Evolutionary conservation across 2,113 vertebrate genomes (phyloP), one percentile per base, ranked within the genome.

Genomic region (Promerops cafer): DNA sequence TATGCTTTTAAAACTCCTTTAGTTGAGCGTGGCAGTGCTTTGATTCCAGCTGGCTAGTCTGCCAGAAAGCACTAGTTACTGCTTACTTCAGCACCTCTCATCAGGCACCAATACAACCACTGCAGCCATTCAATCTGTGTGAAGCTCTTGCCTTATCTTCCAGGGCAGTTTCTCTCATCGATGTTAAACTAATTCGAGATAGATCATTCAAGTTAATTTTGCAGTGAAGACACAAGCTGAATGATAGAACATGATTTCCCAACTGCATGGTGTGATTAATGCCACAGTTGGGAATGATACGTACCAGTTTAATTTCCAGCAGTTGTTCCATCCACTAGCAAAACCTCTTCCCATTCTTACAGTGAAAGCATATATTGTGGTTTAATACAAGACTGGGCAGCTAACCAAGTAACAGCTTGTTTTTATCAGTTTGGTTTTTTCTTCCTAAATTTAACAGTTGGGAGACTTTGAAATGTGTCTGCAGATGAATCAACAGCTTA

Each of bases 401-500:
- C 52, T 93, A 74, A 97, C 39, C 83, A 90, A 94, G 68, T 77
- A 83, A 81, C 71, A 80, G 68, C 76, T 77, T 86, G 70, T 83
- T 81, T 93, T 76, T 74, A 84, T 39, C 63, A 50, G 35, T 69
- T 75, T 13, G 3, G 50, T 9, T 39, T 20, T 56, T 61, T 18
- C 13, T 33, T 28, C 49, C 64, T 77, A 80, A 89, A 93, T 94
- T 65, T 93, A 95, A 71, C 86, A 93, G 68, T 83, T 93, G 76
- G 56, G 27, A 87, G 89, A 94, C 53, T 92, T 69, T 59, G 39
- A 90, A 96, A 95, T 59, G 76, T 39, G 31, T 59, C 68, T 89
- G 66, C 86, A 90, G 79, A 90, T 78, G 83, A 94, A 94, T 94
- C 79, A 92, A 86, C 76, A 75, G 71, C 68, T 95, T 88, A 93